Evolutionary conservation across 2,113 vertebrate genomes (phyloP), one percentile per base, ranked within the genome.

Genomic region (Pelvicachromis taeniatus): DNA sequence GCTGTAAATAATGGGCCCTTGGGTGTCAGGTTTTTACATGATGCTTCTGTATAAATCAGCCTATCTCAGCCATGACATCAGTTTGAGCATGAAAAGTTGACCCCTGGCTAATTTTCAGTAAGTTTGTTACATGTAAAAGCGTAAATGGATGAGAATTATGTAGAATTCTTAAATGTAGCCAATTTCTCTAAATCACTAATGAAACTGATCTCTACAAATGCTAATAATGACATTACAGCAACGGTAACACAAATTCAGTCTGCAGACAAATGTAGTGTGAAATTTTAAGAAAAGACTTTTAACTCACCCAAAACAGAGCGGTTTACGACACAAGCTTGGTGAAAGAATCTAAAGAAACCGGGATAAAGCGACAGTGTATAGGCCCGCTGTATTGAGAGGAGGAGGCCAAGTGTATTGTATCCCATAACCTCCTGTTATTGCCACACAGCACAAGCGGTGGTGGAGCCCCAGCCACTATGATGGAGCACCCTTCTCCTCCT

Each of bases 401-500:
- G 90, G 91, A 91, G 92, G 91, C 93, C 90, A 88, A 92, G 92
- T 90, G 92, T 88, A 95, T 94, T 93, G 93, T 93, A 92, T 95
- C 92, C 90, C 87, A 86, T 93, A 93, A 95, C 93, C 93, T 94
- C 87, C 94, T 93, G 86, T 93, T 93, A 92, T 93, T 94, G 93
- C 94, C 94, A 93, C 91, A 95, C 93, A 95, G 95, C 94, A 93
- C 93, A 93, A 92, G 92, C 85, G 80, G 93, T 23, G 73, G 92
- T 89, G 94, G 94, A 91, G 94, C 90, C 92, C 91, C 88, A 88
- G 95, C 94, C 93, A 42, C 94, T 82, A 92, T 98, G 97, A 98
- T 97, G 95, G 97, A 99, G 97, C 95, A 96, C 95, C 93, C 93
- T 95, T 97, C 96, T 95, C 94, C 95, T 97, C 95, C 94, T 93